Evolutionary conservation across 2,888 invertebrate species (phyloP), one percentile per base, ranked within the genome.

Genomic region (Operophtera brumata): DNA sequence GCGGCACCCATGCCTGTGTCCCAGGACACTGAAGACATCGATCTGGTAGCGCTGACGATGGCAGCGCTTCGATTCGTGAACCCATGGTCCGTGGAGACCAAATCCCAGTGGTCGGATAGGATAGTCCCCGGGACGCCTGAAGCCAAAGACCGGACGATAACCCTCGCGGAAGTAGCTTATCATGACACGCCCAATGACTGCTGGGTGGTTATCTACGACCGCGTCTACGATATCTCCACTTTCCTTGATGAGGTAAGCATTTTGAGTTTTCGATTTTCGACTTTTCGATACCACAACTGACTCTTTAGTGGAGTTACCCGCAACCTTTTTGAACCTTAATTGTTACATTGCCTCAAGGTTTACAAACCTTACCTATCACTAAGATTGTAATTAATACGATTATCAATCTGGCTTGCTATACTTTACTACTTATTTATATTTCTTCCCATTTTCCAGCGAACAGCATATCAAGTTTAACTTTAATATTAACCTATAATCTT

Each of bases 191-290:
- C 82, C 6, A 80, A 91, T 10, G 95, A 96, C 75, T 97, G 96
- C 80, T 97, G 97, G 97, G 91, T 96, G 46, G 92, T 96, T n/a
- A 92, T 97, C 42, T 95, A 95, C 78, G 96, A 97, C 85, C 93
- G 94, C 53, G 95, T 97, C 9, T 97, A 96, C 78, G 94, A 97
- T 73, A 92, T 96, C 47, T 94, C 96, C 1, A 90, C 91, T 34
- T 96, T 97, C 77, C 78, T 97, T 37, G 86, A 92, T 61, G 92
- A 93, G 91, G 94, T 94, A 81, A 85, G 80, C 47, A 41, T 75
- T 30, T 2, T 2, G 9, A 9, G 7, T 30, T 9, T 30, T 68
- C 10, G 1, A 39, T 25, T n/a, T 25, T 36, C 6, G 30, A 37
- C 13, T 13, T 13, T 37, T 11, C 6, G 4, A 30, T 9, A 30